Percentiles rank a stretch among this genome's conserved stretches.
Conservation (phyloP, 2,797 vertebrate species). For the Pseudochirops cupreus region DNA sequence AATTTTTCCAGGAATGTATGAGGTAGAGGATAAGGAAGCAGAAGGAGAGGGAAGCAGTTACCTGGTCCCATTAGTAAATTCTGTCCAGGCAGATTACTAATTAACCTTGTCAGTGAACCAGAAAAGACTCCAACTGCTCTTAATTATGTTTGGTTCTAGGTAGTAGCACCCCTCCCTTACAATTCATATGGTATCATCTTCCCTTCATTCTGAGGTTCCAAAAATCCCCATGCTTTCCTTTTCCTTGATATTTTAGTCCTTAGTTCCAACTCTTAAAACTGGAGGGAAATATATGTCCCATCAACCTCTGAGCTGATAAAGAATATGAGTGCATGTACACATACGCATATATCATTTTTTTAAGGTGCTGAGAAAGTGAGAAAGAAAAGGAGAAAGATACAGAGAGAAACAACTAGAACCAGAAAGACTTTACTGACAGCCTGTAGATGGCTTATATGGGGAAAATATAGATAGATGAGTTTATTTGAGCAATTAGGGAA, state of each 20-base stretch:
- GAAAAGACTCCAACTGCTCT: background rate
- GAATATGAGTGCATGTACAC: background rate
- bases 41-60: background rate
- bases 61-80: background rate
- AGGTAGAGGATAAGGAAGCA: background rate
- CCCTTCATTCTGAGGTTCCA: background rate
- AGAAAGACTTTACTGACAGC: background rate
- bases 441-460: background rate
- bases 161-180: background rate
- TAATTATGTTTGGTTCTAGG: background rate
- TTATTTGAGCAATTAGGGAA: background rate
- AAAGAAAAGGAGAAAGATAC: too few species aligned
- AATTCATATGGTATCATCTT: background rate
- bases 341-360: background rate
- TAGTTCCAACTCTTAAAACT: background rate
- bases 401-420: too few species aligned
- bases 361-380: too few species aligned
- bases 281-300: background rate
- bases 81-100: background rate
- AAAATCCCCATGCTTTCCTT: background rate
- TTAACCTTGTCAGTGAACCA: background rate
- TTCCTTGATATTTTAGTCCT: background rate
- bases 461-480: background rate
- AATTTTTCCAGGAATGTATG: background rate
- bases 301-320: background rate